Percentiles rank a stretch among this genome's conserved stretches.
phyloP scores from a whole-genome alignment of 30 jellyfish, hydroid and myxozoan species.

The Pelagia noctiluca region DNA sequence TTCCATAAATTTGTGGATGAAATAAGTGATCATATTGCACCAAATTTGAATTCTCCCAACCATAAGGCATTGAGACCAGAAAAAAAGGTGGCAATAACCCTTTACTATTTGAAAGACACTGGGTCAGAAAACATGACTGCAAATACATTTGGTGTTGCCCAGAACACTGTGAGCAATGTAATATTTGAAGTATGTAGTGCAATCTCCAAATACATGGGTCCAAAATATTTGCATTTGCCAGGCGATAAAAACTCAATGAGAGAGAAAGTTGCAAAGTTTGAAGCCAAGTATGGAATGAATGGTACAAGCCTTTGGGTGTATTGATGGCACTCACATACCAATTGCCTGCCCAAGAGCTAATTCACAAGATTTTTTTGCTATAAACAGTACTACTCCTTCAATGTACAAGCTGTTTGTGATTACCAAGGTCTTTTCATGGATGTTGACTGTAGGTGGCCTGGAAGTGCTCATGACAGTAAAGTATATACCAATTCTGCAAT shows the following conservation, averaged over 20 bases:
- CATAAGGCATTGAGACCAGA: slow-evolving; percentile 37
- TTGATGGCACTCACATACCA: slow-evolving; percentile 74
- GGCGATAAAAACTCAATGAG: slow-evolving; percentile 38
- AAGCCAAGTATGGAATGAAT: slow-evolving; percentile 65
- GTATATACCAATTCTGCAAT: slow-evolving; percentile 65
- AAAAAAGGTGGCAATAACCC: slow-evolving; percentile 44
- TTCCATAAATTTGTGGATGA: slow-evolving; percentile 22
- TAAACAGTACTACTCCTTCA: slow-evolving; percentile 39
- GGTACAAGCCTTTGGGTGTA: too few relatives aligned
- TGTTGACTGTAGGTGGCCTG: slow-evolving; percentile 77
- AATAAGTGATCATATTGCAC: slow-evolving; percentile 23
- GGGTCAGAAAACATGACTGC: slow-evolving; percentile 63
- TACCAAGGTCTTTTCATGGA: slow-evolving; percentile 67
- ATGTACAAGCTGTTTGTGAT: slow-evolving; percentile 76
- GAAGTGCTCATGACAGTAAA: slow-evolving; percentile 61
- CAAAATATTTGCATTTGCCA: slow-evolving; percentile 53
- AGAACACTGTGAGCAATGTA: slow-evolving; percentile 35
- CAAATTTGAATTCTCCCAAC: slow-evolving; percentile 48
- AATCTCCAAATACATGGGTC: slow-evolving; percentile 56
- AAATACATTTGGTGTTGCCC: slow-evolving; percentile 62
- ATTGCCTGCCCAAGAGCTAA: slow-evolving; percentile 29
- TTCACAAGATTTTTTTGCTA: slow-evolving; percentile 59
- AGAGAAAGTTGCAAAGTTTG: slow-evolving; percentile 59
- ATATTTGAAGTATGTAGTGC: slow-evolving; percentile 62
- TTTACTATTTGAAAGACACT: too few relatives aligned